Evolutionary conservation across 2,113 vertebrate species (phyloP), one percentile per base, ranked within the genome.

Genomic region (Seriola rivoliana): DNA sequence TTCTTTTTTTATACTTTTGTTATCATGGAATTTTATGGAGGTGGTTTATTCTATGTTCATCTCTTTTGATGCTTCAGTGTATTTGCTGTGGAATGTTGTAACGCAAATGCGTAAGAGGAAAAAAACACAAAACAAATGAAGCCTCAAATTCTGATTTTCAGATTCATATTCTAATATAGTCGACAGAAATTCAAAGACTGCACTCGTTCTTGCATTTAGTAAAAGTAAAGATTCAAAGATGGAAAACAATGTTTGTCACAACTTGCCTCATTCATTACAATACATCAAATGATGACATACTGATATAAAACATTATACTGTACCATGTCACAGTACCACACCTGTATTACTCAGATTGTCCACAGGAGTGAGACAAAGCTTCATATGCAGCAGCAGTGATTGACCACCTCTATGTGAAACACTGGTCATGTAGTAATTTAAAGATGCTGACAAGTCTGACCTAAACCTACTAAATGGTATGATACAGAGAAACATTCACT

Each of bases 301-400:
- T 59, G 9, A 17, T 23, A 3, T 72, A 5, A 58, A 59, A 44
- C 29, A 29, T 29, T 29, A 29, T 29, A 29, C 16, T 59, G 23
- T 17, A 34, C n/a, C 1, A 2, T 40, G 4, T 60, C 23, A 34
- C 10, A 42, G 17, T 21, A 12, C 1, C 6, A 54, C 6, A 23
- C 2, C 1, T 77, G 73, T 17, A n/a, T 40, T 79, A 55, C 44
- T 50, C 19, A 12, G 4, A 44, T 21, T 70, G 32, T 65, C 89
- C 93, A 87, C 87, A 77, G 82, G 91, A 81, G 85, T 6, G 73
- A 42, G 80, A 80, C 85, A 89, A 70, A 65, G 74, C 48, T 81
- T 57, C 14, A 63, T 2, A n/a, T 62, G 11, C n/a, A 60, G n/a
- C 21, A 63, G 17, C 13, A 0, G 16, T 14, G 12, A 63, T 9